Evolutionary conservation across 2,113 vertebrate species (phyloP).

Genomic region (Hirundichthys speculiger): DNA sequence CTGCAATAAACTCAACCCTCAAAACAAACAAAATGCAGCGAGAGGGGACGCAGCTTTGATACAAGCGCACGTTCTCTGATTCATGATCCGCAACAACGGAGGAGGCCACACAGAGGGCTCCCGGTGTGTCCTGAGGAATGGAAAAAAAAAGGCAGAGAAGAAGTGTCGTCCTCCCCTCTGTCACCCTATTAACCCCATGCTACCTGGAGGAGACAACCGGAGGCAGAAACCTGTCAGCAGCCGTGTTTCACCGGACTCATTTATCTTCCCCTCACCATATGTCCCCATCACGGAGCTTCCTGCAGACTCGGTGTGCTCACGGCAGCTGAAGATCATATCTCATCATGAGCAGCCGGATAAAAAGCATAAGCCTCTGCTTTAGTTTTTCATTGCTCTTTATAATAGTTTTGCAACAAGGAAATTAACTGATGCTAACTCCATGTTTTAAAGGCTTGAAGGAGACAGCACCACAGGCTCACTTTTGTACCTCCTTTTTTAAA

Average conservation of each 20-base stretch:
- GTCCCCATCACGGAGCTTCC: conserved; percentile 50
- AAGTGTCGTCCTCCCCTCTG: conserved; percentile 34
- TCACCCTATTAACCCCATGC: conserved; percentile 60
- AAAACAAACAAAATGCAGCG: conserved; percentile 51
- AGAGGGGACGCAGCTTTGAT: conserved; percentile 52
- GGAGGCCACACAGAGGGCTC: conserved; percentile 8
- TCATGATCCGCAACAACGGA: conserved; percentile 44
- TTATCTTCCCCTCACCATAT: conserved; percentile 59
- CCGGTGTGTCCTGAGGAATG: conserved; percentile 26
- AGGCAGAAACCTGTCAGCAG: conserved; percentile 51
- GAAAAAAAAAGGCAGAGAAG: conserved; percentile 28
- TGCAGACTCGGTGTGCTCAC: conserved; percentile 23
- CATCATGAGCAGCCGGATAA: conserved; percentile 27
- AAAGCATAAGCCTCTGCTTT: conserved; percentile 11
- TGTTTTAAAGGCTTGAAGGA: too few relatives aligned
- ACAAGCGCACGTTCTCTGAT: conserved; percentile 40
- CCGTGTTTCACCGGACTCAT: conserved; percentile 55
- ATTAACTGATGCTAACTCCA: not conserved
- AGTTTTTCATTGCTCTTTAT: not conserved
- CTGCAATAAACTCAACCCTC: conserved; percentile 44
- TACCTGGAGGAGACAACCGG: conserved; percentile 60
- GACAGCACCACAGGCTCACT: too few relatives aligned
- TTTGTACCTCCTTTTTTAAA: too few relatives aligned
- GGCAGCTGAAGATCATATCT: conserved; percentile 46
- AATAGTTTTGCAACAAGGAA: not conserved